Percentiles rank a stretch among this genome's conserved stretches.
These are phyloP conservation scores for Cloeon dipterum DNA, from an alignment of 2,888 invertebrate genomes.

Conservation along the genomic window DNA sequence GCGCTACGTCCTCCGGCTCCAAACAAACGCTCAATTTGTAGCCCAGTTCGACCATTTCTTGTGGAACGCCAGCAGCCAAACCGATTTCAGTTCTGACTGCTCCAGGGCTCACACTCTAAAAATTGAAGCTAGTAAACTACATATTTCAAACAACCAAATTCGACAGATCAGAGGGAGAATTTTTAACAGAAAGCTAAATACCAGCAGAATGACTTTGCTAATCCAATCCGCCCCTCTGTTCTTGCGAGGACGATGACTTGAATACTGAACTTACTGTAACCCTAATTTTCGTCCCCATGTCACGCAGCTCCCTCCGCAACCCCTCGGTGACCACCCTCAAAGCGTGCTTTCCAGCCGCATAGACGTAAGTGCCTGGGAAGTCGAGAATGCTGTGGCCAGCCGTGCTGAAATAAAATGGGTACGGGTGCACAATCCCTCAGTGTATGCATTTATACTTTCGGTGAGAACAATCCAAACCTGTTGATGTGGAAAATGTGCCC, in stretches of 20 bases:
- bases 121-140: no score
- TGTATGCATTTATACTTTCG: neutral
- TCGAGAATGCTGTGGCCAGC: neutral
- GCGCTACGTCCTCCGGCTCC: neutral
- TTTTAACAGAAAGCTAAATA: no score
- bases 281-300: neutral
- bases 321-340: neutral
- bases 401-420: no score
- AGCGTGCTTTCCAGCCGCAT: neutral
- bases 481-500: neutral
- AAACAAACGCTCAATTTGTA: neutral
- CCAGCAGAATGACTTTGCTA: no score
- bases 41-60: neutral
- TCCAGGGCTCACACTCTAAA: neutral
- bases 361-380: neutral
- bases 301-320: neutral
- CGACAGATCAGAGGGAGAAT: no score
- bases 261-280: neutral
- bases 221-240: no score
- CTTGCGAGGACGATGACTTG: no score
- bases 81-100: neutral
- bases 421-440: no score
- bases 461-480: neutral
- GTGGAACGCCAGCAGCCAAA: neutral
- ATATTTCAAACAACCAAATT: no score